Evolutionary conservation across 2,797 vertebrate genomes (phyloP), one percentile per base, ranked within the genome.

Genomic region (Vireo griseus): DNA sequence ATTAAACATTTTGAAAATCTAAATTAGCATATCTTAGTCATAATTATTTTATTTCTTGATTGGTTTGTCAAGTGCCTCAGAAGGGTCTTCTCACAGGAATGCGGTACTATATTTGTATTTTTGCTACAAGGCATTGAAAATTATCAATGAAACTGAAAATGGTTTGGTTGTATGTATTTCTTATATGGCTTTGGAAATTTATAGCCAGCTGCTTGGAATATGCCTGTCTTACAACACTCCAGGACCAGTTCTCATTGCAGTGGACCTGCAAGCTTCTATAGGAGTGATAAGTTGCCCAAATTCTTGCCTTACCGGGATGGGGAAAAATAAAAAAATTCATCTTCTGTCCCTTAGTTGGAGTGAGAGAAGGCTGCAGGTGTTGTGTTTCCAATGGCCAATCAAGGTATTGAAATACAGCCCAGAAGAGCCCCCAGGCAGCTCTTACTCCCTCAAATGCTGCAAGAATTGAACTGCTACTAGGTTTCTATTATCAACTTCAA

Each of bases 401-500:
- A 35, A 90, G 48, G 25, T 48, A 16, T 82, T 71, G 96, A 97
- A 97, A 95, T 95, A 96, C 5, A 65, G 79, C 77, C 58, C 26
- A 33, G 4, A 2, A 7, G 59, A 96, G 86, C 63, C 86, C 61
- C 42, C 7, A 5, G 80, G 79, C 82, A 81, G 79, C 91, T 94
- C 86, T 95, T 94, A 18, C 21, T 94, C 40, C 37, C 84, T 87
- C 47, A 80, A 58, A 94, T 90, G 81, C 86, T 86, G 92, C 37
- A 78, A 95, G 82, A 79, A 81, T 69, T 90, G 91, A 93, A 78
- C 35, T 22, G 65, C 72, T 94, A 22, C 79, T 61, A 25, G 45
- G 40, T 84, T 96, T 94, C 93, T 93, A 74, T 94, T 92, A 87
- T 35, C 92, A 95, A n/a, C 91, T 95, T 96, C 91, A 83, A 90